Evolutionary conservation across 2,888 invertebrate genomes (phyloP).

Genomic region (Xestoiulus laeticollis): DNA sequence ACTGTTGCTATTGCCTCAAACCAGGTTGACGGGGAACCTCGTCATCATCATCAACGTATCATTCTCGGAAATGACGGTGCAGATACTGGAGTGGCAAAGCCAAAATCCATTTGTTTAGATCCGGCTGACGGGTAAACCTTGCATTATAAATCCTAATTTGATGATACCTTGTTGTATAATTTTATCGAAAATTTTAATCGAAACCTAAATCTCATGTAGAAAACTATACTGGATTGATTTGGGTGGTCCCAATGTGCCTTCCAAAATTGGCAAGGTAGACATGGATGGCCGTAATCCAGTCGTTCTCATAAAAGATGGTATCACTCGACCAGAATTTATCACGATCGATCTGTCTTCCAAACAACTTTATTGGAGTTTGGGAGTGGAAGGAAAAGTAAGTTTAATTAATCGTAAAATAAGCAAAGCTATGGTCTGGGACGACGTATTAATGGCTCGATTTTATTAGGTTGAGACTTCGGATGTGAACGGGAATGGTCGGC

Average conservation of each 20-base stretch:
- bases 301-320: conserved; percentile 73
- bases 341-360: conserved; percentile 80
- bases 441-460: background rate
- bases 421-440: background rate
- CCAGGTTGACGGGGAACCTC: conserved; percentile 79
- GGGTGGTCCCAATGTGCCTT: conserved; percentile 87
- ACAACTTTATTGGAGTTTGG: conserved; percentile 83
- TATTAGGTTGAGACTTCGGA: conserved; percentile 61
- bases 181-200: background rate
- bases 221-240: conserved; percentile 96
- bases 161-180: background rate
- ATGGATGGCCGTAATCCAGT: conserved; percentile 90
- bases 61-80: conserved; percentile 91
- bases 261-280: conserved; percentile 80
- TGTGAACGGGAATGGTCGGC: conserved; percentile 73
- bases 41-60: conserved; percentile 84
- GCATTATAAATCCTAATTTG: background rate
- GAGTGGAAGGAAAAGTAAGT: conserved; percentile 64
- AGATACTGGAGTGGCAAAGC: conserved; percentile 83
- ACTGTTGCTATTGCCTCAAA: background rate
- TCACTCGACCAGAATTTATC: conserved; percentile 82
- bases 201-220: conserved; percentile 64
- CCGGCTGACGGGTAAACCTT: conserved; percentile 86
- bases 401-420: background rate
- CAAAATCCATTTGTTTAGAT: conserved; percentile 87